phyloP scores from a whole-genome alignment of 2,888 invertebrate species.

The Amaurobius ferox region DNA sequence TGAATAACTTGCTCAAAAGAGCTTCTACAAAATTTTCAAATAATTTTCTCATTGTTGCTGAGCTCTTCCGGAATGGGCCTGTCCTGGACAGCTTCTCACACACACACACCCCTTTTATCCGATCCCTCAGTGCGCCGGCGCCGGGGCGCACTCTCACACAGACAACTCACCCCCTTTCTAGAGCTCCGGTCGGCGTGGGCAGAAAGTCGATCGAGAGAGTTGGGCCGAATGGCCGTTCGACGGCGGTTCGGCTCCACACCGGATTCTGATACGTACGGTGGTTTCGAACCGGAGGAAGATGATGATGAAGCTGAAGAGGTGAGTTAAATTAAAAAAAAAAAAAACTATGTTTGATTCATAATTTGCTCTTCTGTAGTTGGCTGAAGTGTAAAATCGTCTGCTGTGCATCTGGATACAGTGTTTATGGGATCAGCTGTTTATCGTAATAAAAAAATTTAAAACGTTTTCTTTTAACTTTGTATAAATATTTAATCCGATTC shows the following conservation, averaged over 20 bases:
- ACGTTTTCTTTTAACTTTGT: too few species aligned
- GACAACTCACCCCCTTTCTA: not conserved
- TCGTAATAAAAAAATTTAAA: too few species aligned
- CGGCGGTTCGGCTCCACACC: constrained; percentile 47
- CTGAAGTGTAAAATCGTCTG: too few species aligned
- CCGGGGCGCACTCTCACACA: not conserved
- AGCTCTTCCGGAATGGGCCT: not conserved
- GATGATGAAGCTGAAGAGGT: constrained; percentile 58
- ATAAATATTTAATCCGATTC: too few species aligned
- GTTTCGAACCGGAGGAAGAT: constrained; percentile 34
- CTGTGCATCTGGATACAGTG: too few species aligned
- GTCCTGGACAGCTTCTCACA: not conserved
- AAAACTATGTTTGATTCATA: too few species aligned
- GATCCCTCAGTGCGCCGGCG: constrained; percentile 35
- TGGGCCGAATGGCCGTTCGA: constrained; percentile 51
- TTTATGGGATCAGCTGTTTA: too few species aligned
- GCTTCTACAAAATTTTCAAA: too few species aligned
- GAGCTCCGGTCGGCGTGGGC: constrained; percentile 36
- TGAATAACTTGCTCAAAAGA: too few species aligned
- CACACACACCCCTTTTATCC: not conserved
- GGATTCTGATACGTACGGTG: constrained; percentile 30
- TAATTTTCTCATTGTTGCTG: not conserved
- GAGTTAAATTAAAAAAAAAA: too few species aligned
- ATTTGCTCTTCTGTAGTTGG: too few species aligned
- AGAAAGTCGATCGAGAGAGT: constrained; percentile 50